A percentile compares a stretch with the other conserved stretches of the same genome.
Evolutionary conservation across 2,113 vertebrate genomes (phyloP).

Genomic region (Larimichthys crocea): DNA sequence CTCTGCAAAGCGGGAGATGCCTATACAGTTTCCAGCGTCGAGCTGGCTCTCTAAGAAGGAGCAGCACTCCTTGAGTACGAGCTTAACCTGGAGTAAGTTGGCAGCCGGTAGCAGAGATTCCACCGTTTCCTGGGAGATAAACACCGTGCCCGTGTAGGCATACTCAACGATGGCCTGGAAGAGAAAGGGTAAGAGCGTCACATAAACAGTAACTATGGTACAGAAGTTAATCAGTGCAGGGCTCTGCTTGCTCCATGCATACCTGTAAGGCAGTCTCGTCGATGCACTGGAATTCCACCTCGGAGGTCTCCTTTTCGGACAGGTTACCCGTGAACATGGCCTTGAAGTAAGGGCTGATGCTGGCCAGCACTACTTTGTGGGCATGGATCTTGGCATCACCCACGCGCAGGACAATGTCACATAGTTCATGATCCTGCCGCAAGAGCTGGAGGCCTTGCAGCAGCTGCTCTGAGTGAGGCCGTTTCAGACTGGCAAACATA

Average conservation of each 20-base stretch:
- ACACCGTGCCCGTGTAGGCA: slow-evolving; percentile 96
- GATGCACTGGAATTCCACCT: slow-evolving; percentile 97
- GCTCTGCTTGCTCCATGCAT: slow-evolving; percentile 21
- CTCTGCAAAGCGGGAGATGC: slow-evolving; percentile 98
- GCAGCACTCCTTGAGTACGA: slow-evolving; percentile 97
- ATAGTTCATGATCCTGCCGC: slow-evolving; percentile 96
- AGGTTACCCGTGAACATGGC: slow-evolving; percentile 99
- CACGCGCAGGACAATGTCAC: slow-evolving; percentile 94
- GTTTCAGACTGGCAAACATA: slow-evolving; percentile 97
- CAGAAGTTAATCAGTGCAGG: background rate
- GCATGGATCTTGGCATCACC: slow-evolving; percentile 98
- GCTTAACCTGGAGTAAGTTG: slow-evolving; percentile 97
- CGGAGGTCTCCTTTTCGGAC: slow-evolving; percentile 95
- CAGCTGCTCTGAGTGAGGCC: slow-evolving; percentile 97
- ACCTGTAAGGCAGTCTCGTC: slow-evolving; percentile 95
- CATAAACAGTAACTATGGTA: background rate
- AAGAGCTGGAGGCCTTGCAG: slow-evolving; percentile 97
- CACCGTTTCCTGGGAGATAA: slow-evolving; percentile 98
- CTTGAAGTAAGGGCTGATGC: slow-evolving; percentile 99
- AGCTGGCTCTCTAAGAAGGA: slow-evolving; percentile 96
- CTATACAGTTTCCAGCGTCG: slow-evolving; percentile 97
- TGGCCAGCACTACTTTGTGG: slow-evolving; percentile 97
- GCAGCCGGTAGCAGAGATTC: slow-evolving; percentile 97
- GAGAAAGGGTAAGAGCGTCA: slow-evolving; percentile 31
- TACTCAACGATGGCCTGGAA: slow-evolving; percentile 96